A percentile compares a stretch with the other conserved stretches of the same genome.
phyloP scores from a whole-genome alignment of 37 sponge, comb jelly and placozoan species.

The Corticium candelabrum region DNA sequence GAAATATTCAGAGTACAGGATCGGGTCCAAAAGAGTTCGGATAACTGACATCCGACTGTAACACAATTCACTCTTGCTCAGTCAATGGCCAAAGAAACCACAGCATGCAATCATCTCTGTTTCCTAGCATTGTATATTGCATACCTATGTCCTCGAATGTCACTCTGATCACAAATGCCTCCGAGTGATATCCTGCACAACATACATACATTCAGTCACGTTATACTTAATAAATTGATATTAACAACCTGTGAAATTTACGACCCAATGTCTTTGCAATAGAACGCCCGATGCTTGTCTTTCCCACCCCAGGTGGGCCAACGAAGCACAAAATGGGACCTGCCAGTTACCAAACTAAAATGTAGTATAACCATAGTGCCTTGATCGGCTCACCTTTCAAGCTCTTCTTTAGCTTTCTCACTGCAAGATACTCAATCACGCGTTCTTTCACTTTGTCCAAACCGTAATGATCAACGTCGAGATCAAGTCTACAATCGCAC shows the following conservation, averaged over 20 bases:
- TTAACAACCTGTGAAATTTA: conserved; percentile 65
- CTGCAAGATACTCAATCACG: conserved; percentile 77
- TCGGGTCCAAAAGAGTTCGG: no score
- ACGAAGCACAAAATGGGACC: conserved; percentile 89
- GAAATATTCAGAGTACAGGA: no score
- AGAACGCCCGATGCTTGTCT: conserved; percentile 83
- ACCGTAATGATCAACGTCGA: conserved; percentile 80
- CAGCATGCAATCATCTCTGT: background rate
- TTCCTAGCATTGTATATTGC: no score
- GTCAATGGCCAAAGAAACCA: no score
- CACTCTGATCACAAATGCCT: conserved; percentile 73
- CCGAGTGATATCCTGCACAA: conserved; percentile 85
- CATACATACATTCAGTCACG: no score
- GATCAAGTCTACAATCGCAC: conserved; percentile 6
- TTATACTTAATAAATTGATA: no score
- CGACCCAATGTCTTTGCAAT: conserved; percentile 69
- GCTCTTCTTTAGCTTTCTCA: conserved; percentile 59
- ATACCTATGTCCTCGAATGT: conserved; percentile 79
- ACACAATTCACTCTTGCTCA: no score
- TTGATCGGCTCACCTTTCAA: conserved; percentile 52
- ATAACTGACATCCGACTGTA: no score
- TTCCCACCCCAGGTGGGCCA: conserved; percentile 87
- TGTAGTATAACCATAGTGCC: no score
- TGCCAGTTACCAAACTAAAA: background rate
- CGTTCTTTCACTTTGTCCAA: conserved; percentile 72